Evolutionary conservation across 2,113 vertebrate genomes (phyloP), one percentile per base, ranked within the genome.

Genomic region (Thinocorus orbignyianus): DNA sequence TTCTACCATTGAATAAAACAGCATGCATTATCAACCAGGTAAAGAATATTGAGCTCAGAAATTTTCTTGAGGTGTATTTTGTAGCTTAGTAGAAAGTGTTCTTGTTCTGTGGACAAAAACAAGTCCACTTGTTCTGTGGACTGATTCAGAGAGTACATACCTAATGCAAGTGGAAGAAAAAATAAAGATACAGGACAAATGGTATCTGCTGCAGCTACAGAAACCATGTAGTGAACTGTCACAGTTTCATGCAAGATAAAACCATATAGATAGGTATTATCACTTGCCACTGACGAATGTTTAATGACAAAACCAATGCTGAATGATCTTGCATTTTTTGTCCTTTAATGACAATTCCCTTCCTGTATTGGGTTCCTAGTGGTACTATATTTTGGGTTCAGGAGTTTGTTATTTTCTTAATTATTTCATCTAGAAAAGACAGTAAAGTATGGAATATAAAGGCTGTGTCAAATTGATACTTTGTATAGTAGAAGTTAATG

Each of bases 401-500:
- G 57, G 33, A 17, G 35, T 16, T 52, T 37, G 5, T 9, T 68
- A 74, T 55, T 18, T 65, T 70, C 9, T 44, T 66, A 77, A n/a
- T 86, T 76, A 35, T 76, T 82, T 68, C 2, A 17, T 42, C 11
- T 46, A 19, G 11, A 39, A 41, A 68, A 72, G 18, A 61, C 8
- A 48, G 7, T 16, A 61, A 89, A 73, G 26, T 44, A 48, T 20
- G 39, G 3, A 39, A 48, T 65, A 52, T 46, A 41, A 89, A 89
- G 41, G 2, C 1, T 44, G 7, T 2, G 0, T 39, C 31, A 7
- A 42, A 60, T 23, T 39, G 23, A 42, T 4, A 11, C 42, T 15
- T 24, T 0, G 0, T 33, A 5, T 7, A 51, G 4, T 39, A 69
- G 52, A 88, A 89, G 2, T 25, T 81, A 74, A 65, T 11, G 17